Evolutionary conservation across 1,140 invertebrate species (phyloP), one percentile per base, ranked within the genome.

Genomic region (Cataglyphis hispanica): DNA sequence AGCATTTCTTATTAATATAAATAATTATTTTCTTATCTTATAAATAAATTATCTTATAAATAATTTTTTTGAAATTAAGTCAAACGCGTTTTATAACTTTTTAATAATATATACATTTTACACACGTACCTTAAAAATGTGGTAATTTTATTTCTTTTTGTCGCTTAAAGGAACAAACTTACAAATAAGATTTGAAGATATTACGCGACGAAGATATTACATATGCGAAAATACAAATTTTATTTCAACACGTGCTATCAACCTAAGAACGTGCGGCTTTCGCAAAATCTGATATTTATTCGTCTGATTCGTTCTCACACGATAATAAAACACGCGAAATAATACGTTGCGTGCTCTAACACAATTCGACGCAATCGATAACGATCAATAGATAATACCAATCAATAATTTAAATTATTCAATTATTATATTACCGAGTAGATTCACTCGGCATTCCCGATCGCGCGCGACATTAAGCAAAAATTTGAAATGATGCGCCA

Each of bases 251-350:
- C n/a, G 53, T 22, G 11, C 37, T 13, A 31, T 34, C 43, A 50
- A n/a, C 25, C 43, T 22, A 37, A 37, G 16, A 74, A 74, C 70
- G n/a, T 19, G 16, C 27, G n/a, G n/a, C 27, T 25, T 34, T 56
- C 13, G 50, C 70, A 7, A 8, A 27, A 40, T 19, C 22, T 22
- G 19, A 40, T 72, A 58, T 74, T 74, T 72, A 56, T 74, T 74
- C 27, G 46, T 22, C 46, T 13, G 19, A 53, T 50, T 8, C 31
- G 27, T 74, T 58, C 31, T 74, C 27, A n/a, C n/a, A n/a, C n/a
- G n/a, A n/a, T n/a, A n/a, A n/a, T 16, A 46, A 22, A n/a, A 75
- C 31, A 34, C 56, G n/a, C 10, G 2, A 50, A 50, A 74, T 37
- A 43, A 40, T 22, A 19, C 3, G 22, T 37, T 31, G 31, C 27